Evolutionary conservation across 2,113 vertebrate genomes (phyloP), one percentile per base, ranked within the genome.

Genomic region (Indri indri): DNA sequence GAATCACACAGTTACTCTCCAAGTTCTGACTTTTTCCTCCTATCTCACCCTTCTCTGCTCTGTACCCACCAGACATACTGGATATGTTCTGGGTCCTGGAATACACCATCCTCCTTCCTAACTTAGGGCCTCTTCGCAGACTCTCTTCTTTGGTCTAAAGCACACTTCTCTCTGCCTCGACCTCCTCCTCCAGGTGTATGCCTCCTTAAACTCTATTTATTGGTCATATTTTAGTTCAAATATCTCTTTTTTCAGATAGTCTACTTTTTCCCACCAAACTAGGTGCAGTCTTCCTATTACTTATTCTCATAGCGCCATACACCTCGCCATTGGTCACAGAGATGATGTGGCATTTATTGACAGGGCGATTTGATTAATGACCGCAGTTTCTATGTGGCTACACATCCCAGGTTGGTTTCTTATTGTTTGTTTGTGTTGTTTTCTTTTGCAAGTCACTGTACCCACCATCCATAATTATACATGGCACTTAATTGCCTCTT

Each of bases 151-250:
- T 20, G 25, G 4, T 73, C 54, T 42, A 42, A 22, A 42, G 18
- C 20, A 9, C 2, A 23, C 59, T 59, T 12, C 14, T 74, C 10
- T 16, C 10, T 16, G 3, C 18, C 37, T 9, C 3, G 0, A 1
- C 8, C 14, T 10, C 14, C 8, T 52, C 20, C 32, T n/a, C 10
- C 8, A 52, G 25, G 22, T 5, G 52, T 45, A 11, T 6, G 7
- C 61, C 27, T n/a, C 34, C 9, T 14, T 20, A 59, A n/a, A 68
- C 20, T 6, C n/a, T 42, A 5, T 37, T 7, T 8, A 34, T 9
- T 27, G 57, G 20, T 37, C 27, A 0, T 22, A 42, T 42, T 42
- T 42, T 42, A 42, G 40, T 42, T 42, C 5, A 5, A 42, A 42
- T 42, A 17, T 9, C 80, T 4, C 34, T 54, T 81, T 45, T 54